Base-by-base conservation (phyloP, 92 coral and sea anemone genomes). In the Heteractis magnifica region DNA sequence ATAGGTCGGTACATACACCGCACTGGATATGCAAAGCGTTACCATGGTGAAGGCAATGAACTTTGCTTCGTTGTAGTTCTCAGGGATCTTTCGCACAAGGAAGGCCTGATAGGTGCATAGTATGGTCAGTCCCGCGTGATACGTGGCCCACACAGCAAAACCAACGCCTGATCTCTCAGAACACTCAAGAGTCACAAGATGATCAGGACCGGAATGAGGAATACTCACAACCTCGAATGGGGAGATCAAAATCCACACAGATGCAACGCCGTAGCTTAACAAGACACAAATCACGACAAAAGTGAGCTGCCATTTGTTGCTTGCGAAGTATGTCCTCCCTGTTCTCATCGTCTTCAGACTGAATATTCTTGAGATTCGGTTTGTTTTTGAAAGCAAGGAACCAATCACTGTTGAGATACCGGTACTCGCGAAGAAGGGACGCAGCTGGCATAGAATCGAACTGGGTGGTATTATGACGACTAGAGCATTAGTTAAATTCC, bases 21-120 rank as follows among this genome's bases (percentile, higher is more conserved):
- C 87, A 26, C 87, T 91, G 3, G 85, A 82, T 16, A 94, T 78
- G 51, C 96, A 94, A 4, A 90, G 72, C 9, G 94, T 92, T 52
- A 94, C 87, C 98, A 94, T 94, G 82, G 94, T 88, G 82, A 94
- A 92, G 56, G 96, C 90, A 81, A 94, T 94, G 85, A 92, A 94
- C 77, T 91, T 89, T 16, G 94, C 96, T 81, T 94, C 96, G 91
- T 94, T 94, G 87, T 92, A 92, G 84, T 94, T 94, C 80, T 90
- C 98, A 16, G 98, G 96, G 20, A 94, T 95, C 68, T 94, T 94
- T 26, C 98, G 90, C 64, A 94, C 93, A 19, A 90, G 80, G 78
- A 92, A 92, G n/a, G 98, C 98, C 79, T 94, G 96, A 68, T 92
- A 94, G 6, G 98, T 94, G 55, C 96, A 90, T 23, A 92, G 87